A percentile compares a stretch with the other conserved stretches of the same genome.
Conservation (phyloP, 2,113 vertebrate species). For the Grantiella picta region DNA sequence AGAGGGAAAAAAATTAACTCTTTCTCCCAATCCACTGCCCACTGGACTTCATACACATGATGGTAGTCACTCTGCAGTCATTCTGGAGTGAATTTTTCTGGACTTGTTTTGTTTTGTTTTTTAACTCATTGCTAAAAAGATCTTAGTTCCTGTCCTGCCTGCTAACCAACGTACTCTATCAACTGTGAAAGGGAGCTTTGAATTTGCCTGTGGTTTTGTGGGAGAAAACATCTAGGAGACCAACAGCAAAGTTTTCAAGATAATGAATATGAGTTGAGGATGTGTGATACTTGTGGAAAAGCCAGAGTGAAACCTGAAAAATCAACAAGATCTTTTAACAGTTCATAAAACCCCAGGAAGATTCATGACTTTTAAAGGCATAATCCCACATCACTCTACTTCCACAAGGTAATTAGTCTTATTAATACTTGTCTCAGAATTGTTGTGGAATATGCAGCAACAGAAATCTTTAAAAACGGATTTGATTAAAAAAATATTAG, state of each 20-base stretch:
- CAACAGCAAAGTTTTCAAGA: neutral
- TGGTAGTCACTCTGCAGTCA: neutral
- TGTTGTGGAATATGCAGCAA: neutral
- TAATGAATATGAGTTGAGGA: neutral
- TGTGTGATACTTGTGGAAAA: neutral
- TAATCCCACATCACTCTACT: neutral
- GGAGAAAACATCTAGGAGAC: neutral
- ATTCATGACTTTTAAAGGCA: neutral
- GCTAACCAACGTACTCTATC: neutral
- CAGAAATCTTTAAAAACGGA: neutral
- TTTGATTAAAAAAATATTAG: neutral
- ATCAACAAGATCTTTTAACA: neutral
- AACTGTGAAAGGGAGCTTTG: neutral
- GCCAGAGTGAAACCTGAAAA: neutral
- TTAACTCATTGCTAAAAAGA: neutral
- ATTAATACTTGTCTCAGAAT: neutral
- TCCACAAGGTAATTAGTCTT: neutral
- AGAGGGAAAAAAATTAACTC: neutral
- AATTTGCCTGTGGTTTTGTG: neutral
- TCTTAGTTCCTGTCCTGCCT: neutral
- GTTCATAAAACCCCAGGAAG: neutral
- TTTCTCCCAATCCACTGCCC: neutral
- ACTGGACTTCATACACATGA: neutral
- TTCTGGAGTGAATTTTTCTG: neutral
- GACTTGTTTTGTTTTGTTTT: neutral